A percentile compares a stretch with the other conserved stretches of the same genome.
These are phyloP conservation scores for Enoplosus armatus DNA, from an alignment of 2,797 vertebrate species.

Conservation along the genomic window DNA sequence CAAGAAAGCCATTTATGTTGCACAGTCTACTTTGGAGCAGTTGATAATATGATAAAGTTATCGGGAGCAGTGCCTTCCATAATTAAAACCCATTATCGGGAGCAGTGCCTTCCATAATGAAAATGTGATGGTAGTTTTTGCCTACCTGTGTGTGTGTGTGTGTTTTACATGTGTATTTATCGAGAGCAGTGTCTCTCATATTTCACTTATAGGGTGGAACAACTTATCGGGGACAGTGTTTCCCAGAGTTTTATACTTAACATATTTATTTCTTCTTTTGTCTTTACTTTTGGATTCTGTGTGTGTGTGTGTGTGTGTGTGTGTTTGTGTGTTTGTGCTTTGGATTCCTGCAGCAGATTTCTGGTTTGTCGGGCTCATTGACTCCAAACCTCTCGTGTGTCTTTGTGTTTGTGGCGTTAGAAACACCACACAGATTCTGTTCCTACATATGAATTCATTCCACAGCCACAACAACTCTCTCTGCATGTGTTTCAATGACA, in stretches of 20 bases:
- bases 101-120: constrained; percentile 95
- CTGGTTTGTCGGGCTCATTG: not conserved
- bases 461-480: not conserved
- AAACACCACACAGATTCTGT: not conserved
- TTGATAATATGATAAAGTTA: constrained; percentile 82
- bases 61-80: constrained; percentile 98
- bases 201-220: constrained; percentile 95
- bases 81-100: constrained; percentile 93
- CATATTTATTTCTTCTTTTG: constrained; percentile 64
- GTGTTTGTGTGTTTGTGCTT: not conserved
- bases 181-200: constrained; percentile 89
- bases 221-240: constrained; percentile 99
- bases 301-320: constrained; percentile 12
- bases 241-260: constrained; percentile 94
- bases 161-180: constrained; percentile 81
- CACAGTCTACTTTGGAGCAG: constrained; percentile 66
- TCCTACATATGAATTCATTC: not conserved
- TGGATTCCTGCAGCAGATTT: not conserved
- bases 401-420: constrained; percentile 12
- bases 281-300: constrained; percentile 25
- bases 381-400: not conserved
- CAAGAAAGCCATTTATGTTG: constrained; percentile 67
- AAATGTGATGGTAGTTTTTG: constrained; percentile 85
- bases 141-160: constrained; percentile 72
- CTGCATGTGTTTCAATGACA: constrained; percentile 22